Percentiles rank a stretch among this genome's conserved stretches.
Evolutionary conservation across 1,140 invertebrate genomes (phyloP).

Genomic region (Augochlora pura): DNA sequence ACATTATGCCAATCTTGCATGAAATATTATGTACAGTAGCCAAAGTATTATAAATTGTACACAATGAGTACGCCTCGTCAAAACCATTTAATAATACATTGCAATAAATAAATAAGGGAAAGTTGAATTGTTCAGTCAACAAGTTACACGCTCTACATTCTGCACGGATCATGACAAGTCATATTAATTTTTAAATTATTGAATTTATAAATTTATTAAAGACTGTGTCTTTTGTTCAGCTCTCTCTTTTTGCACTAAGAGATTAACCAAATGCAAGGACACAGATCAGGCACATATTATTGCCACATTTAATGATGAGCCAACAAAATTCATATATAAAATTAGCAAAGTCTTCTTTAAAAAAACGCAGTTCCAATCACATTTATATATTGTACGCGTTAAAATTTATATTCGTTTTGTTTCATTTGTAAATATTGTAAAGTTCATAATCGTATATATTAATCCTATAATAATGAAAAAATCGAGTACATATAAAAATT

Average conservation of each 20-base stretch:
- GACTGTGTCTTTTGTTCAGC: constrained; percentile 29
- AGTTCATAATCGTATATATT: constrained; percentile 15
- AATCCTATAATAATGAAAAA: constrained; percentile 25
- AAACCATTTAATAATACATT: constrained; percentile 42
- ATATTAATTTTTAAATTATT: constrained; percentile 6
- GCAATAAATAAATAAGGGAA: constrained; percentile 57
- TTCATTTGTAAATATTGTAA: constrained; percentile 34
- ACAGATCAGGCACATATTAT: constrained; percentile 42
- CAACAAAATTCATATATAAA: constrained; percentile 36
- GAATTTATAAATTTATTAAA: constrained; percentile 13
- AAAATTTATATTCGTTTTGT: not conserved
- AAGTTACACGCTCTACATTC: constrained; percentile 23
- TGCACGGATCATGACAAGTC: not conserved
- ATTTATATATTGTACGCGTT: constrained; percentile 19
- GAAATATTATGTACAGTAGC: constrained; percentile 47
- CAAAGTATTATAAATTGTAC: constrained; percentile 50
- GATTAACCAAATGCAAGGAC: constrained; percentile 36
- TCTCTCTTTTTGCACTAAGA: constrained; percentile 25
- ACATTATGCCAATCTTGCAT: constrained; percentile 44
- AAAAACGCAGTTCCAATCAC: constrained; percentile 25
- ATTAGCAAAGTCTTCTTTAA: constrained; percentile 5
- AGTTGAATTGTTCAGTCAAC: constrained; percentile 47
- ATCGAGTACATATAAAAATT: constrained; percentile 53
- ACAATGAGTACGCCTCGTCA: constrained; percentile 7
- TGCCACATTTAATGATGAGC: constrained; percentile 36